phyloP scores from a whole-genome alignment of 92 coral and sea anemone genomes.

The Virgularia gustaviana region DNA sequence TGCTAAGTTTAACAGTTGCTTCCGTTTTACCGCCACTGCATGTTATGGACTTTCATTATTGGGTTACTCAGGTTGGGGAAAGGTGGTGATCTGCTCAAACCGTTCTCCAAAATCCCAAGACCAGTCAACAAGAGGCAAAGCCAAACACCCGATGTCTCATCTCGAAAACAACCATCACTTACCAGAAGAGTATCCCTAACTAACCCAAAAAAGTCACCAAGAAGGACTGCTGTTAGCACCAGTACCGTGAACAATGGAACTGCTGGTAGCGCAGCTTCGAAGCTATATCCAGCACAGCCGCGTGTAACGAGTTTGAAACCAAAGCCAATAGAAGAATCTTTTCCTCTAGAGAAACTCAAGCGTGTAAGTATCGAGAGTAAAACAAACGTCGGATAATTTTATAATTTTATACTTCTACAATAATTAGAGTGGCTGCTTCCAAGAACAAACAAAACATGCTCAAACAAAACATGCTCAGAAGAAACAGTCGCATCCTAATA shows the following conservation, averaged over 20 bases:
- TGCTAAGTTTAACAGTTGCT: too few relatives aligned
- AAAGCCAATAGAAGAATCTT: too few relatives aligned
- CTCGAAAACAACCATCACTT: background rate
- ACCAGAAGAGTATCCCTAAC: background rate
- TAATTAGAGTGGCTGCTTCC: too few relatives aligned
- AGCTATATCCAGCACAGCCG: background rate
- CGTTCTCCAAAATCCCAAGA: conserved; percentile 30
- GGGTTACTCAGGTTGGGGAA: conserved; percentile 1
- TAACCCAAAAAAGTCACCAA: conserved; percentile 6
- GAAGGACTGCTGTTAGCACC: background rate
- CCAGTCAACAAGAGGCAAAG: conserved; percentile 17
- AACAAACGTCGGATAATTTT: too few relatives aligned
- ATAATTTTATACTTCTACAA: too few relatives aligned
- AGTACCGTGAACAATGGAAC: background rate
- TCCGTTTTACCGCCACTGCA: too few relatives aligned
- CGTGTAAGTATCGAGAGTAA: too few relatives aligned
- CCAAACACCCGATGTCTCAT: conserved; percentile 18
- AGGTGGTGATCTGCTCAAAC: conserved; percentile 8
- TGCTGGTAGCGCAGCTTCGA: background rate
- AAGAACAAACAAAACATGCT: too few relatives aligned
- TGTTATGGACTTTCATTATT: background rate
- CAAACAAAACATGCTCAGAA: too few relatives aligned
- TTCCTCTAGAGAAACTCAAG: too few relatives aligned
- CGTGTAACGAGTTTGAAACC: background rate
- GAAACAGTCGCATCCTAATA: too few relatives aligned